Evolutionary conservation across 37 sponge, comb jelly and placozoan genomes (phyloP), one percentile per base, ranked within the genome.

Genomic region (Haliclona indistincta): DNA sequence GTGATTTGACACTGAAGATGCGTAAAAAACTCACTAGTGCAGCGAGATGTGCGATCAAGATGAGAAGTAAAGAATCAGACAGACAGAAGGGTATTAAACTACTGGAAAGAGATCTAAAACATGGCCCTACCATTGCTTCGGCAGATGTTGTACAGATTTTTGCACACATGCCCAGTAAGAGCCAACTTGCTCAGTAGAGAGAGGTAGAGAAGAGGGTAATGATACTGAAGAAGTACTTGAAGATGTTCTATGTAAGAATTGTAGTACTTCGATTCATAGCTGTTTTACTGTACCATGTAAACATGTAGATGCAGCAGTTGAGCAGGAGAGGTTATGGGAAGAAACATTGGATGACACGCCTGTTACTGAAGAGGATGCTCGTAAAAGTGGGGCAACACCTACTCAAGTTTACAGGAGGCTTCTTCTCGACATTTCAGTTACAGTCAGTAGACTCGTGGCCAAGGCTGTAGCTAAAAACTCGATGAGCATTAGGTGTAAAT

Each of bases 91-190:
- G 41, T 3, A 3, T 70, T 28, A 56, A 40, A 37, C 23, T 19
- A 25, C 42, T 77, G 33, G 47, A 76, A 34, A 41, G 77, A 5
- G 55, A 71, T 41, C 28, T 71, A 36, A 2, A 36, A 13, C 49
- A 71, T 30, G 72, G 55, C 1, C 72, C 72, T 71, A 37, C 6
- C 85, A 84, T 28, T 76, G 76, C 26, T 84, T 84, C 52, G 85
- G 85, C 28, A 2, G 35, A 2, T 84, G 77, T 63, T 71, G 78
- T 41, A 2, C 60, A 25, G 78, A 84, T 28, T 77, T 77, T 38
- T 75, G 84, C 20, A 30, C 1, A 3, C 66, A 42, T 26, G 68
- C 60, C 2, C n/a, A n/a, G n/a, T n/a, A n/a, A n/a, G n/a, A n/a
- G n/a, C n/a, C n/a, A n/a, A n/a, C n/a, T n/a, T n/a, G n/a, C n/a